These are phyloP conservation scores for Lydus trimaculatus DNA, from an alignment of 2,888 invertebrate genomes.

Conservation along the genomic window DNA sequence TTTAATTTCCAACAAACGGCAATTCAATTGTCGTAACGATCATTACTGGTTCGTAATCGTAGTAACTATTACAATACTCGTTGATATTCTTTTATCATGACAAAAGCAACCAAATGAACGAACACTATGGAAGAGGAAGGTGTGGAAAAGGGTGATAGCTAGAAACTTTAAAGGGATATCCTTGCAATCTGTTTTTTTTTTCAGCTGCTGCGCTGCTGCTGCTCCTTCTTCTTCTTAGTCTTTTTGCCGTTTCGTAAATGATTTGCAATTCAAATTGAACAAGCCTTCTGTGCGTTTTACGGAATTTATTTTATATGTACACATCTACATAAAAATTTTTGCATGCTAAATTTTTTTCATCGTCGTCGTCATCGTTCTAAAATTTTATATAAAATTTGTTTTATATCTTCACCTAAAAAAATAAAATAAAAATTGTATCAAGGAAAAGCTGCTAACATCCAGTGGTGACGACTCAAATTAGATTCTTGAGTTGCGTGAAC, in stretches of 20 bases:
- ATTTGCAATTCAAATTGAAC: conserved; percentile 41
- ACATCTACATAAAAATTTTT: conserved; percentile 31
- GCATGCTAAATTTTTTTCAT: conserved; percentile 24
- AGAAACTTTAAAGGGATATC: conserved; percentile 26
- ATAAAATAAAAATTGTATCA: neutral
- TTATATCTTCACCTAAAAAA: conserved; percentile 3
- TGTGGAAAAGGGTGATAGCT: neutral
- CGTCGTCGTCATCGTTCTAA: conserved; percentile 9
- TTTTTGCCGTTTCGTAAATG: neutral
- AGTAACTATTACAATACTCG: neutral
- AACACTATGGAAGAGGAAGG: neutral
- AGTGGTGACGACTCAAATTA: neutral
- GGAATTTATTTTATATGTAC: conserved; percentile 34
- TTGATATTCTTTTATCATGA: conserved; percentile 17
- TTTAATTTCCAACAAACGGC: neutral
- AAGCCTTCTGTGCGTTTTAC: conserved; percentile 34
- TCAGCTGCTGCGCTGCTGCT: neutral
- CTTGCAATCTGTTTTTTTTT: conserved; percentile 36
- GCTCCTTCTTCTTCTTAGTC: neutral
- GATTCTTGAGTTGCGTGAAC: neutral
- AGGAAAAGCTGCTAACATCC: conserved; percentile 7
- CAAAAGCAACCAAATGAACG: conserved; percentile 2
- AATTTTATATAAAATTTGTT: conserved; percentile 18
- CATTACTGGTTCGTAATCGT: neutral
- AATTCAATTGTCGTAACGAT: neutral